Evolutionary conservation across 2,888 invertebrate species (phyloP).

Genomic region (Temnothorax unifasciatus): DNA sequence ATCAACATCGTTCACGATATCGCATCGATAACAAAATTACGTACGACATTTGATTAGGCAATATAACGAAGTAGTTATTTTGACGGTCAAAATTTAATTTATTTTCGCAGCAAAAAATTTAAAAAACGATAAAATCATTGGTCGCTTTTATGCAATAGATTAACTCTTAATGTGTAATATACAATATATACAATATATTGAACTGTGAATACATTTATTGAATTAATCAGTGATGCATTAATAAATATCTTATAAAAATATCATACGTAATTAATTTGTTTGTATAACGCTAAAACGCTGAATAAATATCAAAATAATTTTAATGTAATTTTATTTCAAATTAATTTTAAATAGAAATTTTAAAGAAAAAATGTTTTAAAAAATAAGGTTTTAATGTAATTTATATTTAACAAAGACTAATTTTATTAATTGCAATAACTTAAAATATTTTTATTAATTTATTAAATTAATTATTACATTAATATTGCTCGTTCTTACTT

Average conservation of each 20-base stretch:
- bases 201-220: neutral
- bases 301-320: neutral
- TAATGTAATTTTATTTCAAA: neutral
- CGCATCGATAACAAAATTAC: neutral
- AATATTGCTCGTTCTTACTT: no score
- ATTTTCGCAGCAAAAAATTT: neutral
- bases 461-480: no score
- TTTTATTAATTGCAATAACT: no score
- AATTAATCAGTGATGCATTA: neutral
- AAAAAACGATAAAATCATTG: neutral
- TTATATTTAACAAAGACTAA: no score
- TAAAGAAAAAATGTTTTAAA: no score
- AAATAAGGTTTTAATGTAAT: no score
- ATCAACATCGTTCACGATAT: conserved; percentile 8
- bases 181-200: neutral
- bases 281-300: neutral
- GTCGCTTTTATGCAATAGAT: neutral
- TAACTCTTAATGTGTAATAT: neutral
- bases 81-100: neutral
- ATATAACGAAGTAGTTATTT: conserved; percentile 6
- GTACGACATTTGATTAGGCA: neutral
- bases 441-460: no score
- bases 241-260: no score
- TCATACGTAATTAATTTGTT: neutral
- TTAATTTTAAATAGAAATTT: no score